phyloP scores from a whole-genome alignment of 2,113 vertebrate genomes.

The Stegostoma tigrinum region DNA sequence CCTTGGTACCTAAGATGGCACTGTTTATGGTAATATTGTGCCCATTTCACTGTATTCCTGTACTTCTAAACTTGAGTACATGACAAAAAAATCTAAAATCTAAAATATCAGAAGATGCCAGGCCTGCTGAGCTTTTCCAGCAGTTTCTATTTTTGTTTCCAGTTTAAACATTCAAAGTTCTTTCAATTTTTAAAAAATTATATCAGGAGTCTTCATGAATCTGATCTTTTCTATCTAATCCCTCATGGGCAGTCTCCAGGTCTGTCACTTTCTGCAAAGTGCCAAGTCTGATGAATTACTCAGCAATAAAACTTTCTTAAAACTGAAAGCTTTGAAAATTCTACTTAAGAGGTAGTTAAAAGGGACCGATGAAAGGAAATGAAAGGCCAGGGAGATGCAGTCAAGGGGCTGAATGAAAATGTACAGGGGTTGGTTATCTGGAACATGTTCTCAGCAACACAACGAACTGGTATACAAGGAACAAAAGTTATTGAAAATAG shows the following conservation, averaged over 20 bases:
- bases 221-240: not conserved
- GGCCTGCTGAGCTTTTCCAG: no score
- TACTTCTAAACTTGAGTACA: no score
- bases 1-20: no score
- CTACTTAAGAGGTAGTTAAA: not conserved
- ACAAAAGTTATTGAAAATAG: not conserved
- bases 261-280: not conserved
- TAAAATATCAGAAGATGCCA: no score
- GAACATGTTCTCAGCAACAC: not conserved
- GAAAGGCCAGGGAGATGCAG: not conserved
- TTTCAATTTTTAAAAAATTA: no score
- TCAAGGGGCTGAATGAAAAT: not conserved
- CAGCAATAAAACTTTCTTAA: not conserved
- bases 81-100: no score
- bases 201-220: not conserved
- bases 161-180: no score
- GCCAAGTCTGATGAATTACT: not conserved
- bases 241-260: not conserved
- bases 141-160: no score
- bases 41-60: no score
- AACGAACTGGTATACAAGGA: not conserved
- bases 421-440: not conserved
- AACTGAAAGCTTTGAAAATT: not conserved
- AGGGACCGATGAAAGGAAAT: not conserved
- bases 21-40: no score